Conservation (phyloP, 2,888 invertebrate genomes). For the Tachina grossa region DNA sequence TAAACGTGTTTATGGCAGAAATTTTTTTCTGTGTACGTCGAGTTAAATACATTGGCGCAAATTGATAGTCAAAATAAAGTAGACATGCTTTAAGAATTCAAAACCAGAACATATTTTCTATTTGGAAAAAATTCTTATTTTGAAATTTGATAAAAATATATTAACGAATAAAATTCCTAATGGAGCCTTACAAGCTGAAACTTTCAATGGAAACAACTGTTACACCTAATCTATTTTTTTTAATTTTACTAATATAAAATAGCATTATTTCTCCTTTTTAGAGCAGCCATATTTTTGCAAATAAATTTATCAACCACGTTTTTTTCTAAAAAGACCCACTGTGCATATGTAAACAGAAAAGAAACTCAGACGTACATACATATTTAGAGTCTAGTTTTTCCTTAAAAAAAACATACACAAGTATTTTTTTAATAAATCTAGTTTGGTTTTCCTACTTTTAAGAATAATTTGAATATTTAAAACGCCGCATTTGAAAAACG, state of each 20-base stretch:
- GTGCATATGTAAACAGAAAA: background rate
- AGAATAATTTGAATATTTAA: slow-evolving; percentile 52
- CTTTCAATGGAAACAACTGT: too few relatives aligned
- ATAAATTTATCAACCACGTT: background rate
- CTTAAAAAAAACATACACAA: background rate
- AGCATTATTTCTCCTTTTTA: background rate
- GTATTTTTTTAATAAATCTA: slow-evolving; percentile 54
- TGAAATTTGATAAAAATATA: too few relatives aligned
- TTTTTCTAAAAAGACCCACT: background rate
- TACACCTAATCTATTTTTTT: too few relatives aligned
- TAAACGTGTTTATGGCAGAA: too few relatives aligned
- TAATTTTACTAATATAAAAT: background rate
- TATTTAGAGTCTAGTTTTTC: background rate
- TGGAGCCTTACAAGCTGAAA: too few relatives aligned
- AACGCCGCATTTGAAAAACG: background rate
- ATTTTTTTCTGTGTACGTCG: too few relatives aligned
- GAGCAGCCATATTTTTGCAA: background rate
- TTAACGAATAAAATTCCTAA: too few relatives aligned
- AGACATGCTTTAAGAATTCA: too few relatives aligned
- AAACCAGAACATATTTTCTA: too few relatives aligned
- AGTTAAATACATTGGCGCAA: too few relatives aligned
- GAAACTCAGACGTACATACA: background rate
- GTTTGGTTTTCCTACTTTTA: slow-evolving; percentile 31
- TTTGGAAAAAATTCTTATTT: too few relatives aligned
- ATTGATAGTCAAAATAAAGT: too few relatives aligned